These are phyloP conservation scores for Cryptoprocta ferox DNA, from an alignment of 2,797 vertebrate genomes.

Conservation along the genomic window DNA sequence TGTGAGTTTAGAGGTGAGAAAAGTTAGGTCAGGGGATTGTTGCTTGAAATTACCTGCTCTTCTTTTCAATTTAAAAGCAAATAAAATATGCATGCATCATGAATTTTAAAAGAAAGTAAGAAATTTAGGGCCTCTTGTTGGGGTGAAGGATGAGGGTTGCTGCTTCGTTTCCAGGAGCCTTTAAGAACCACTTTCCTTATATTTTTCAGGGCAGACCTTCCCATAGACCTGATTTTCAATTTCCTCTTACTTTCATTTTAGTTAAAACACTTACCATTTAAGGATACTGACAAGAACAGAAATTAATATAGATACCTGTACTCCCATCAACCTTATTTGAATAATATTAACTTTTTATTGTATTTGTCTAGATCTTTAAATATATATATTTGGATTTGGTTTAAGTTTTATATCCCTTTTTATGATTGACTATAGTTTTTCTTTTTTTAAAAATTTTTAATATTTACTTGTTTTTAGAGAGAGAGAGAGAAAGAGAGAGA, in stretches of 20 bases:
- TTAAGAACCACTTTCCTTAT: background rate
- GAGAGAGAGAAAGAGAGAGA: too few relatives aligned
- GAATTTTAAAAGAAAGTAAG: background rate
- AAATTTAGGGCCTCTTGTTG: background rate
- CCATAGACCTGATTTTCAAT: background rate
- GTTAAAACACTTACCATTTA: background rate
- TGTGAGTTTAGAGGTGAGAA: background rate
- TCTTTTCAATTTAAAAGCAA: background rate
- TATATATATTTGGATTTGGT: background rate
- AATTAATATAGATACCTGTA: background rate
- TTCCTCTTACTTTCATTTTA: background rate
- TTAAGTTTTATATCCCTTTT: background rate
- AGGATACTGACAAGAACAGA: background rate
- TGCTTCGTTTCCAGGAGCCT: background rate
- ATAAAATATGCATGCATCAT: background rate
- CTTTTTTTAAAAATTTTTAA: background rate
- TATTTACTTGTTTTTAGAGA: too few relatives aligned
- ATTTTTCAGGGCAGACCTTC: background rate
- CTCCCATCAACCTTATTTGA: background rate
- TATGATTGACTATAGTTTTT: background rate
- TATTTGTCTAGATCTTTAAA: background rate
- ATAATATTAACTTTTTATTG: background rate
- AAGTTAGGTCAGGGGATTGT: background rate
- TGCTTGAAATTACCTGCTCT: background rate
- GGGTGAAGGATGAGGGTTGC: background rate